Conservation (phyloP, 2,797 vertebrate species). For the Octomys mimax region DNA sequence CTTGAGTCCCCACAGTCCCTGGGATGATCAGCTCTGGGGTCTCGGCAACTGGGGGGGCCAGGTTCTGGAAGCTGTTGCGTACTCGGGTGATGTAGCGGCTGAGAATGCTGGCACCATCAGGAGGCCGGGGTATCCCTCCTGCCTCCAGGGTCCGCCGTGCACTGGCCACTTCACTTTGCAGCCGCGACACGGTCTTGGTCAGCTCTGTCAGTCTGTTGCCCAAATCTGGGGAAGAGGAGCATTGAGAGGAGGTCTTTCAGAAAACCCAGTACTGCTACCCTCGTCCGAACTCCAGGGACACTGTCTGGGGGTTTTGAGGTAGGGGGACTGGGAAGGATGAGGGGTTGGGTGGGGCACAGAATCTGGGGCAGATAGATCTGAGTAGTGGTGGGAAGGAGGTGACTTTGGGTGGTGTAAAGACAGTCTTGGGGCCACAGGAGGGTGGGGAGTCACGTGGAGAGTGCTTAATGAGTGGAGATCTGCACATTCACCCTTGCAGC, state of each 20-base stretch:
- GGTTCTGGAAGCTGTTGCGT: constrained; percentile 93
- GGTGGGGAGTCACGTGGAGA: neutral
- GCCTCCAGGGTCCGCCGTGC: constrained; percentile 85
- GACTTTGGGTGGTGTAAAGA: neutral
- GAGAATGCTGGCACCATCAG: constrained; percentile 89
- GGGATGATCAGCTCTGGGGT: constrained; percentile 79
- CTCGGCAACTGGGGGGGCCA: constrained; percentile 85
- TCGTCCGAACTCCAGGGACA: neutral
- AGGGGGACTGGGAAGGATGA: neutral
- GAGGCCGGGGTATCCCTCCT: constrained; percentile 51
- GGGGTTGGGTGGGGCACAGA: neutral
- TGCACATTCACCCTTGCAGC: neutral
- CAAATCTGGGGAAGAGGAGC: constrained; percentile 77
- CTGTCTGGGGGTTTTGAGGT: neutral
- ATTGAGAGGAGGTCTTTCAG: neutral
- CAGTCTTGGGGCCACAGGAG: neutral
- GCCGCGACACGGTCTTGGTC: constrained; percentile 91
- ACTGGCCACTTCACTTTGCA: constrained; percentile 91
- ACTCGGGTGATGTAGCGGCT: constrained; percentile 93
- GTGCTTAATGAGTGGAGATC: neutral
- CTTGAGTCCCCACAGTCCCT: constrained; percentile 36
- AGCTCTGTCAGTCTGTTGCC: constrained; percentile 95
- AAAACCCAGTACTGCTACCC: neutral
- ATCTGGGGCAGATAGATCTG: neutral
- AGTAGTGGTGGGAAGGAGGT: neutral